Base-by-base conservation (phyloP, 2,888 invertebrate genomes). In the Lycaena phlaeas region DNA sequence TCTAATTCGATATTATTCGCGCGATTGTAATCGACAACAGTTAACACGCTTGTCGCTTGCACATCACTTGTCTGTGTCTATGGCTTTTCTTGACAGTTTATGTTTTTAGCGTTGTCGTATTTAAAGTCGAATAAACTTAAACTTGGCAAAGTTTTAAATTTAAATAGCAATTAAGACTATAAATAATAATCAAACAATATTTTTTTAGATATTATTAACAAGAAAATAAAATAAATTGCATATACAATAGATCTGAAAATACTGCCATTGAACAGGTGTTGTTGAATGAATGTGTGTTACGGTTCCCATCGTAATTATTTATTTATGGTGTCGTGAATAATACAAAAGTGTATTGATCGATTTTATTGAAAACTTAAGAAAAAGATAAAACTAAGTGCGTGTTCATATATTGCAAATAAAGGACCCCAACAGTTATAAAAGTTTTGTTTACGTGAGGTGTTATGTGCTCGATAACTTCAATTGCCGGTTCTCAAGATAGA, bases 181-280 rank as follows among this genome's bases (percentile, higher is more conserved):
- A 7, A 22, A 4, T 40, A 41, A 27, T 31, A 25, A 36, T 42
- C 34, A 38, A 40, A 39, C 15, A 40, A 38, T 27, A 26, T 29
- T 11, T 29, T n/a, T 25, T 29, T 14, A 14, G 22, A 22, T 22
- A 22, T 2, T 22, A 2, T 5, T 22, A 22, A 22, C 22, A 22
- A 22, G 6, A 22, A 5, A 22, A 22, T 7, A 5, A 22, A 2
- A 22, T 22, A 6, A 6, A 22, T 5, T 2, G 3, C 7, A 22
- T 22, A 22, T 17, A n/a, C 12, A 26, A 7, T 9, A 15, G 85
- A 22, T 88, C 87, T 88, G 90, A 90, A 91, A 90, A 89, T 87
- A 87, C 78, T 77, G 76, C 55, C 57, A 84, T 84, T 78, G 88
- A 91, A 91, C 91, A 91, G 91, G 91, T 91, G 91, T 91, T 90